These are phyloP conservation scores for Limnodromus scolopaceus DNA, from an alignment of 2,797 vertebrate genomes.

Conservation along the genomic window DNA sequence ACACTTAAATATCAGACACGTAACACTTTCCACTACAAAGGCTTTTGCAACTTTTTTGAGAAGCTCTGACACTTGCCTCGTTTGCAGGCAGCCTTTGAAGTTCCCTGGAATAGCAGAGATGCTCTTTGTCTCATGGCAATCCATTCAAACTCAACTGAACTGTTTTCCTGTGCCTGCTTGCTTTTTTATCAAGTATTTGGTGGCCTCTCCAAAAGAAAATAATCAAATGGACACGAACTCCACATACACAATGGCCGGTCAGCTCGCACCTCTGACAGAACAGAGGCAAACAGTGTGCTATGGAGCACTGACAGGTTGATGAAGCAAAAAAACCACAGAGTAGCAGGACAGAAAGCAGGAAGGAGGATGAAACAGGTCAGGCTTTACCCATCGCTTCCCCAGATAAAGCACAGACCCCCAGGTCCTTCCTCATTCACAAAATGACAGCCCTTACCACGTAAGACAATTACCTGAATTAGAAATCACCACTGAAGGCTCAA, in stretches of 20 bases:
- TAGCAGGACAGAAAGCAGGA: not conserved
- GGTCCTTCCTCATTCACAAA: not conserved
- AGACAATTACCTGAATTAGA: not conserved
- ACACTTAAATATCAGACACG: not conserved
- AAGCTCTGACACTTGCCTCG: not conserved
- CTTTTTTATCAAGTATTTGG: not conserved
- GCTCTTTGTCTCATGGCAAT: slow-evolving; percentile 7
- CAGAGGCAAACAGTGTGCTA: not conserved
- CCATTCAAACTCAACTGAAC: not conserved
- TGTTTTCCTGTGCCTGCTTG: not conserved
- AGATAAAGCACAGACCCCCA: not conserved
- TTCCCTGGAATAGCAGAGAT: not conserved
- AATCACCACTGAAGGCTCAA: not conserved
- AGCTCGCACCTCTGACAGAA: not conserved
- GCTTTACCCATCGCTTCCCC: not conserved
- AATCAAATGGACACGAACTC: accelerated
- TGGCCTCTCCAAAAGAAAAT: not conserved
- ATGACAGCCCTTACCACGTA: not conserved
- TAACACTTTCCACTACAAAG: slow-evolving; percentile 46
- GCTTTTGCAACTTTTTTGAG: slow-evolving; percentile 4
- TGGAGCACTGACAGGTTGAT: not conserved
- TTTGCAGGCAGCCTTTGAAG: slow-evolving; percentile 44
- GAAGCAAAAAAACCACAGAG: not conserved
- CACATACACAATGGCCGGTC: not conserved
- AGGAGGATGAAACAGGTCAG: not conserved